Evolutionary conservation across 1,140 invertebrate species (phyloP).

Genomic region (Psix sp.): DNA sequence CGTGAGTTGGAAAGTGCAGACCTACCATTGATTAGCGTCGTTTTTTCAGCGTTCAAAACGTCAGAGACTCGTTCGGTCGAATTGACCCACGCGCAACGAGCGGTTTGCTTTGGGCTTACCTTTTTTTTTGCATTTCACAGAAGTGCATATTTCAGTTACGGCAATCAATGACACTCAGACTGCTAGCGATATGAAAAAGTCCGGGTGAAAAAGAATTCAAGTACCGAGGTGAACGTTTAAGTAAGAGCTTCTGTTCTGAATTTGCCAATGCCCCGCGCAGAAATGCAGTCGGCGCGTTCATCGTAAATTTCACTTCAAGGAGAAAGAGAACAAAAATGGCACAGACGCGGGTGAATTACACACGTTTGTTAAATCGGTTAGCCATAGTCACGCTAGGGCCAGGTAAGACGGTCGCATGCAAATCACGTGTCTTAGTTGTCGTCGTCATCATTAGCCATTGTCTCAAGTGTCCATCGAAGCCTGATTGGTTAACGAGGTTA

Average conservation of each 20-base stretch:
- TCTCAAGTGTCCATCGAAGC: slow-evolving; percentile 21
- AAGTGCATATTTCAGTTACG: slow-evolving; percentile 33
- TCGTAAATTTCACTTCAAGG: slow-evolving; percentile 9
- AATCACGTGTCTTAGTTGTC: slow-evolving; percentile 28
- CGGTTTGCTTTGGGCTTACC: slow-evolving; percentile 1
- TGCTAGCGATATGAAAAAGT: slow-evolving; percentile 1
- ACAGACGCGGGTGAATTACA: too few relatives aligned
- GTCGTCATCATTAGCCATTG: slow-evolving; percentile 23
- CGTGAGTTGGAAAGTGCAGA: too few relatives aligned
- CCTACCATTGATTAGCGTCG: too few relatives aligned
- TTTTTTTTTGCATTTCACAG: slow-evolving; percentile 18
- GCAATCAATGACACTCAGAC: slow-evolving; percentile 10
- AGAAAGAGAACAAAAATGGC: too few relatives aligned
- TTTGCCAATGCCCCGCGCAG: slow-evolving; percentile 16
- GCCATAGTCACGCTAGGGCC: slow-evolving; percentile 35
- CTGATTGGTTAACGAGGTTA: slow-evolving; percentile 66
- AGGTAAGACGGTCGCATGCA: slow-evolving; percentile 53
- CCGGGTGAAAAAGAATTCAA: background rate
- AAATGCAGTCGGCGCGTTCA: slow-evolving; percentile 4
- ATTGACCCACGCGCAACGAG: too few relatives aligned
- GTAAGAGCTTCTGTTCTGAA: slow-evolving; percentile 17
- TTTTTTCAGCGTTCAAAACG: too few relatives aligned
- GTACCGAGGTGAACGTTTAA: slow-evolving; percentile 3
- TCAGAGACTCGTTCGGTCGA: too few relatives aligned
- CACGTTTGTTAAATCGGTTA: slow-evolving; percentile 31